Conservation (phyloP, 2,888 invertebrate genomes). For the Lithosia quadra region DNA sequence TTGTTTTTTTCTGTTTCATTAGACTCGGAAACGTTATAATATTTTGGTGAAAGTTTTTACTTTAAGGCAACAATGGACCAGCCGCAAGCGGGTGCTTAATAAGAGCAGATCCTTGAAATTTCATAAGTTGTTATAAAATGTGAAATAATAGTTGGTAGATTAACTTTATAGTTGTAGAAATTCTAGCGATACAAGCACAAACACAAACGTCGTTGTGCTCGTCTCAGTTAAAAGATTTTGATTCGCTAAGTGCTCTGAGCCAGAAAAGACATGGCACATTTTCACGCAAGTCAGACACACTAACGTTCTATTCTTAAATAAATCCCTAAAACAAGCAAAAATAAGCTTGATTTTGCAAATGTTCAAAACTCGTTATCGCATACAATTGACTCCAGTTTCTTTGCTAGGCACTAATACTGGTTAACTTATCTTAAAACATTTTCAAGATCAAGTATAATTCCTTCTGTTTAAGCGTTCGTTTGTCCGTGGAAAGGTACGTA, state of each 20-base stretch:
- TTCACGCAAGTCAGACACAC: conserved; percentile 3
- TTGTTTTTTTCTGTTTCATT: not conserved
- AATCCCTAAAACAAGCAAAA: conserved; percentile 9
- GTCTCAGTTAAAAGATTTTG: not conserved
- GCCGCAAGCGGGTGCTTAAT: too few relatives aligned
- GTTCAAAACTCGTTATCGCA: conserved; percentile 9
- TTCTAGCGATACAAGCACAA: not conserved
- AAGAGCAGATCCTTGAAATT: too few relatives aligned
- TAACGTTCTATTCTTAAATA: conserved; percentile 11
- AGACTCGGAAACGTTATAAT: not conserved
- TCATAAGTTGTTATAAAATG: not conserved
- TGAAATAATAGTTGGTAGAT: not conserved
- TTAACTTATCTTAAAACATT: conserved; percentile 20
- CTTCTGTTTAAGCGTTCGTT: conserved; percentile 64
- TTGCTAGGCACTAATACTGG: conserved; percentile 11
- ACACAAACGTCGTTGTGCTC: not conserved
- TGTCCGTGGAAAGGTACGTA: conserved; percentile 85
- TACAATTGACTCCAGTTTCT: conserved; percentile 19
- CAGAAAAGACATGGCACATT: not conserved
- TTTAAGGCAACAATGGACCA: too few relatives aligned
- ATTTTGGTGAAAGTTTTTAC: not conserved
- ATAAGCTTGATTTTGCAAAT: conserved; percentile 22
- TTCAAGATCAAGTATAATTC: conserved; percentile 19
- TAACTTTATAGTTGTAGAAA: not conserved
- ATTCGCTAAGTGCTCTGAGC: not conserved